Conservation (phyloP, 2,113 vertebrate species). For the Grus americana region DNA sequence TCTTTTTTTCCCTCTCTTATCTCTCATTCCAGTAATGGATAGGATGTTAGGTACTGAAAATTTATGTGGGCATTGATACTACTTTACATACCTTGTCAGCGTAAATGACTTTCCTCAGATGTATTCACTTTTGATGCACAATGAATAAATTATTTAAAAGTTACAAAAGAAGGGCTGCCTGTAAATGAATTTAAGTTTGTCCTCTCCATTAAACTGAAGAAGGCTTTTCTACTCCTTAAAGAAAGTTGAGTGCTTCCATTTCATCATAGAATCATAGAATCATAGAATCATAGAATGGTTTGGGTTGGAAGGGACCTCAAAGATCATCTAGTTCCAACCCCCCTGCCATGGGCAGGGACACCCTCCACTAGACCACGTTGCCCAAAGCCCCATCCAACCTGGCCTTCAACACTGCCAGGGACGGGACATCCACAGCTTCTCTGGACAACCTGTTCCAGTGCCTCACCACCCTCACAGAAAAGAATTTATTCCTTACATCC, state of each 20-base stretch:
- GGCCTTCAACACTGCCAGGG: too few species aligned
- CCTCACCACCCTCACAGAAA: too few species aligned
- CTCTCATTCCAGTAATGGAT: not conserved
- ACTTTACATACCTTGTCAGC: not conserved
- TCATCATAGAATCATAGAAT: not conserved
- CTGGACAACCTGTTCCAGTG: too few species aligned
- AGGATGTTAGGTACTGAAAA: not conserved
- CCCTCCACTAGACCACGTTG: too few species aligned
- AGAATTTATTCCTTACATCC: too few species aligned
- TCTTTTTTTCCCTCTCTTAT: not conserved
- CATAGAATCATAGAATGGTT: too few species aligned
- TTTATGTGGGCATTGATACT: not conserved
- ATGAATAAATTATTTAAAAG: not conserved
- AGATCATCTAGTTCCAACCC: too few species aligned
- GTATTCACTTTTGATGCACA: not conserved
- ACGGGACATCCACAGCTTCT: too few species aligned
- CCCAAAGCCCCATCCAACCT: too few species aligned
- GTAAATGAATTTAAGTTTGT: not conserved
- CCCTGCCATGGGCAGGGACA: too few species aligned
- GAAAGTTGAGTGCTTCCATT: not conserved
- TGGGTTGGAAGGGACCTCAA: too few species aligned
- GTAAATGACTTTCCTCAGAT: not conserved
- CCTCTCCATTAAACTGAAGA: not conserved
- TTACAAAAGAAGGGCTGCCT: not conserved
- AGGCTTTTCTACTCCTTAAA: not conserved